Percentiles rank a stretch among this genome's conserved stretches.
Evolutionary conservation across 2,797 vertebrate genomes (phyloP).

Genomic region (Lithobates sylvaticus): DNA sequence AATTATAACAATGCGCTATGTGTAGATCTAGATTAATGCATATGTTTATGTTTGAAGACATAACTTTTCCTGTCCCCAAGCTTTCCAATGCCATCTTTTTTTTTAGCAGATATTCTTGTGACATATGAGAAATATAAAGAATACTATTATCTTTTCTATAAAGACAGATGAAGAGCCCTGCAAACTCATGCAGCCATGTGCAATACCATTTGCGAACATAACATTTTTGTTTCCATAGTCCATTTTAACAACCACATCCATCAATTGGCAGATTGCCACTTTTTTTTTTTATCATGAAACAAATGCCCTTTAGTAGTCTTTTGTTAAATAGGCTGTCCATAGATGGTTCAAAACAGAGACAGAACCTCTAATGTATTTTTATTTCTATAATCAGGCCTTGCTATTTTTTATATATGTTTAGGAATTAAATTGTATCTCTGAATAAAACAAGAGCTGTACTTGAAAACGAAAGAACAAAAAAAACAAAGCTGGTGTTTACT

Average conservation of each 20-base stretch:
- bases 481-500: slow-evolving; percentile 66
- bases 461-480: slow-evolving; percentile 31
- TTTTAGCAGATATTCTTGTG: neutral
- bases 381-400: slow-evolving; percentile 12
- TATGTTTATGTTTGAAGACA: neutral
- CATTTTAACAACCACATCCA: neutral
- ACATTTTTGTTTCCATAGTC: neutral
- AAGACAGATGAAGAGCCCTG: neutral
- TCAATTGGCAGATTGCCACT: slow-evolving; percentile 9
- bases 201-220: neutral
- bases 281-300: slow-evolving; percentile 7
- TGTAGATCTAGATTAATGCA: neutral
- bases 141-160: slow-evolving; percentile 1
- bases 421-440: slow-evolving; percentile 34
- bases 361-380: slow-evolving; percentile 19
- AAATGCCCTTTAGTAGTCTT: neutral
- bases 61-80: neutral
- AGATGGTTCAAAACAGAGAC: neutral
- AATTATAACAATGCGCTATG: no score
- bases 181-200: neutral
- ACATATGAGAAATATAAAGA: neutral
- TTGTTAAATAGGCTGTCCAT: neutral
- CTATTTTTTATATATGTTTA: slow-evolving; percentile 28
- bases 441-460: slow-evolving; percentile 56
- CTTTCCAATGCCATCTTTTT: neutral